phyloP scores from a whole-genome alignment of 2,113 vertebrate species.

The Conger conger region DNA sequence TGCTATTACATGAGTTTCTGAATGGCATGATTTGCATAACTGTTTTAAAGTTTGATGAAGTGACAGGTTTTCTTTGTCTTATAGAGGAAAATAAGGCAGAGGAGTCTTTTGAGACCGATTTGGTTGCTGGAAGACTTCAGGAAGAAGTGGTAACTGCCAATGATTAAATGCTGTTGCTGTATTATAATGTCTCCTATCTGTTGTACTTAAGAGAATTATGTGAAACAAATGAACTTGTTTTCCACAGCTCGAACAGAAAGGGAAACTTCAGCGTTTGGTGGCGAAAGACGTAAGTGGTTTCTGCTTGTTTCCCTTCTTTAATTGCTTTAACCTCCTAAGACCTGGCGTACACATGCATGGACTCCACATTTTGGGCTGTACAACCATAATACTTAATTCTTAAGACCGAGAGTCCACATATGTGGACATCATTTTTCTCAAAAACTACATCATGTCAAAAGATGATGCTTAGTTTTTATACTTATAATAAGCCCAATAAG shows the following conservation, averaged over 20 bases:
- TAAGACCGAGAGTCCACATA: too few species aligned
- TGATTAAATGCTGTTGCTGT: not conserved
- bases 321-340: too few species aligned
- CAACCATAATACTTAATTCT: too few species aligned
- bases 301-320: not conserved
- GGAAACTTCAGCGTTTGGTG: constrained; percentile 83
- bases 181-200: not conserved
- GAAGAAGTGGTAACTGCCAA: constrained; percentile 84
- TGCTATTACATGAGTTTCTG: not conserved
- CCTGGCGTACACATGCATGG: too few species aligned
- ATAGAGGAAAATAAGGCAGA: constrained; percentile 83
- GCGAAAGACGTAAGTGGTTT: constrained; percentile 81
- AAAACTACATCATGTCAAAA: too few species aligned
- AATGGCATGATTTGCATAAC: not conserved
- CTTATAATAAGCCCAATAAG: too few species aligned
- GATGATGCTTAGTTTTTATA: too few species aligned
- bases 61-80: not conserved
- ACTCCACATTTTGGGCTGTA: too few species aligned
- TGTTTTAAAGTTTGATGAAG: not conserved
- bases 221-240: not conserved
- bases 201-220: not conserved
- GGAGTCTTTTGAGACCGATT: constrained; percentile 69
- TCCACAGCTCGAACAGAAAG: constrained; percentile 86
- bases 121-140: constrained; percentile 81
- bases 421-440: too few species aligned